Conservation (phyloP, 2,888 invertebrate species). For the Micoletzkya japonica region DNA sequence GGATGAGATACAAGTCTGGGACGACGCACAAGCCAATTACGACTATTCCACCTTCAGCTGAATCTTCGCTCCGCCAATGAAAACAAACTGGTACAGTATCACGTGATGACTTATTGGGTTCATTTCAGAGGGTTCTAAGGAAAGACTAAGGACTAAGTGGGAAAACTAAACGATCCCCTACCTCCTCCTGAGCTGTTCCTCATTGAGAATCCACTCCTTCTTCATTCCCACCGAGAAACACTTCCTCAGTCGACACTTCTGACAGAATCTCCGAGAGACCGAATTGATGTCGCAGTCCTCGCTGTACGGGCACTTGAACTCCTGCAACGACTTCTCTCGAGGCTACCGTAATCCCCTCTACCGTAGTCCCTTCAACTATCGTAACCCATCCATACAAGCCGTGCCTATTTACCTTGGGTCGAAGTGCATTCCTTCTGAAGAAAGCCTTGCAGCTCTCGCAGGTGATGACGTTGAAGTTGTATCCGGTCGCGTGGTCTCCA, state of each 20-base stretch:
- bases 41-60: no score
- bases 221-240: constrained; percentile 89
- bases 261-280: constrained; percentile 77
- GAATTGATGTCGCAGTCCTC: constrained; percentile 62
- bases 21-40: no score
- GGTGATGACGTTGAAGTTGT: constrained; percentile 61
- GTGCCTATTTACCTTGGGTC: constrained; percentile 75
- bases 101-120: no score
- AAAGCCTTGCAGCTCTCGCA: constrained; percentile 93
- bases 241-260: constrained; percentile 89
- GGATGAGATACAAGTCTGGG: no score
- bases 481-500: constrained; percentile 61
- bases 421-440: constrained; percentile 87
- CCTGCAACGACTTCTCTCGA: constrained; percentile 34
- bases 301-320: constrained; percentile 62
- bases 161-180: neutral
- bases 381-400: no score
- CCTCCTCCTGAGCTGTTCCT: constrained; percentile 74
- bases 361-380: neutral
- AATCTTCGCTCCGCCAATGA: no score
- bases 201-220: constrained; percentile 95
- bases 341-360: neutral
- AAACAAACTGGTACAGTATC: no score
- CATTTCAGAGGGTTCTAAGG: no score
- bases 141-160: no score